phyloP scores from a whole-genome alignment of 2,113 vertebrate genomes.

The Catharus minimus region DNA sequence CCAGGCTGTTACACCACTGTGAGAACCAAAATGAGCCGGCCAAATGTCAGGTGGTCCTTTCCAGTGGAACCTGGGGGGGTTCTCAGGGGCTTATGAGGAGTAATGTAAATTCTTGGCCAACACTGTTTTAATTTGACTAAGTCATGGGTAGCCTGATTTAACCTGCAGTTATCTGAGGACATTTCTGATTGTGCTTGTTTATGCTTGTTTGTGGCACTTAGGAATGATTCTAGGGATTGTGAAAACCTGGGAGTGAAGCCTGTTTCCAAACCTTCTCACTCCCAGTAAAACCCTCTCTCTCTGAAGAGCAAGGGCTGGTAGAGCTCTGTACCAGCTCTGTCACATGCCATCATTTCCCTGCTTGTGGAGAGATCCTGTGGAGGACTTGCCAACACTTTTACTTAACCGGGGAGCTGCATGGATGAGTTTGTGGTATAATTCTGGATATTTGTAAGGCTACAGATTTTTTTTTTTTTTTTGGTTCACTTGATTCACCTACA shows the following conservation, averaged over 20 bases:
- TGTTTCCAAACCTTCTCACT: neutral
- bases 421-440: neutral
- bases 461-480: neutral
- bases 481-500: neutral
- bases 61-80: neutral
- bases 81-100: neutral
- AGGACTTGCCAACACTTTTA: neutral
- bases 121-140: neutral
- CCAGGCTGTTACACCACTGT: rapidly evolving
- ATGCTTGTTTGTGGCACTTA: neutral
- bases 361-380: neutral
- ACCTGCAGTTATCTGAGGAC: neutral
- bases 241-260: neutral
- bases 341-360: neutral
- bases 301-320: neutral
- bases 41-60: neutral
- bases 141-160: neutral
- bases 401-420: rapidly evolving
- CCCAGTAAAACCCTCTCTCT: neutral
- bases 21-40: neutral
- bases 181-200: neutral
- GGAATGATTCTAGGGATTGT: neutral
- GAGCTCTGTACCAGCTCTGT: neutral
- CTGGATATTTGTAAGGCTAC: neutral
- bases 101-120: neutral